Base-by-base conservation (phyloP, 1,140 invertebrate species). In the Paraescarpia echinospica region DNA sequence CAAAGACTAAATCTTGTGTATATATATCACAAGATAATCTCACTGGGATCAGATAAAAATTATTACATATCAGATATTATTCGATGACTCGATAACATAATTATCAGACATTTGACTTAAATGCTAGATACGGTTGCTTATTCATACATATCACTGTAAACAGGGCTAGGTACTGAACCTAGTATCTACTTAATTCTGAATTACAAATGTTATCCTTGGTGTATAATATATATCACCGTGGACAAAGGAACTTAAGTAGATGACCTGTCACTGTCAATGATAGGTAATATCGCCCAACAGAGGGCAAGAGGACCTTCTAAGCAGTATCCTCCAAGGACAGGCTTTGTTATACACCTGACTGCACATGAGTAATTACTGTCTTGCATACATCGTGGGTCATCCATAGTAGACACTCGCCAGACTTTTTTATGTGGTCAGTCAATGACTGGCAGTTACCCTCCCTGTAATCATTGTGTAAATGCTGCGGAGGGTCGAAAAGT, bases 281-380 rank as follows among this genome's bases (percentile, higher is more conserved):
- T 77, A 77, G 59, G 59, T 77, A 77, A 77, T 77, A 77, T 77
- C 59, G 59, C 59, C 59, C 59, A 77, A 77, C 59, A 77, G 59
- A 77, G 59, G 59, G 22, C 59, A 6, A 77, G 59, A 77, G 59
- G 59, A 77, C 59, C 8, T 31, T 77, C 18, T 77, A 27, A 14
- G 59, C 22, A 27, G 14, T 18, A 18, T 31, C 14, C 18, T 4
- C 22, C 12, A 77, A 77, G 59, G 59, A 77, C 59, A 27, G 59
- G 8, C 59, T 77, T 77, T 77, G 59, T 77, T 12, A 77, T 77
- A 77, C 59, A 77, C 59, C 14, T 77, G 59, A 77, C 59, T 77
- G 59, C 59, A 77, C 59, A 77, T 77, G 59, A 77, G 59, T 77
- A 31, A 77, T 77, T 18, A 77, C 59, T 77, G 22, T 22, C 59